Evolutionary conservation across 92 coral and sea anemone species (phyloP), one percentile per base, ranked within the genome.

Genomic region (Diadumene lineata): DNA sequence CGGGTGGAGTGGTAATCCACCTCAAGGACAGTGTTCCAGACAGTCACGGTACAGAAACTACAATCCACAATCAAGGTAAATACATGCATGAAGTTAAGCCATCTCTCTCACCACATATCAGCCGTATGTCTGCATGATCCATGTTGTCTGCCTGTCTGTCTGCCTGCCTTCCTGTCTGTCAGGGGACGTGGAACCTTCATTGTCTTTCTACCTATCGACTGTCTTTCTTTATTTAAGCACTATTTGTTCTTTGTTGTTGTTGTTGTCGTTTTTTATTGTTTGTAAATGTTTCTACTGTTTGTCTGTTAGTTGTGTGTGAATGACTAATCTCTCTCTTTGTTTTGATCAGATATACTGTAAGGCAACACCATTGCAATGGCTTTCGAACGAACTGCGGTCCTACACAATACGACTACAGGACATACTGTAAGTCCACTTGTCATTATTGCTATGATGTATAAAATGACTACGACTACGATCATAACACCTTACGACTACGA

Each of bases 31-130:
- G 4, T 94, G 98, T 61, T 79, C 73, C 24, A 68, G 81, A 10
- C 96, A 94, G 65, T 86, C 84, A 29, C 89, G 97, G 24, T 78
- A 76, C 72, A 86, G 98, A 67, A 84, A 79, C 79, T 94, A 79
- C 87, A 79, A 84, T 48, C 78, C 84, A 55, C 76, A 79, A 50
- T 80, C 50, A 51, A 79, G 83, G 57, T 94, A 92, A 72, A n/a
- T n/a, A n/a, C n/a, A n/a, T n/a, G n/a, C n/a, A n/a, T n/a, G n/a
- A n/a, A n/a, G n/a, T n/a, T n/a, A n/a, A n/a, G n/a, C n/a, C n/a
- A n/a, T n/a, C n/a, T 10, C 18, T 26, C 1, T 31, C 23, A 7
- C 15, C n/a, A 4, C 48, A 17, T 3, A 19, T 11, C 50, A 29
- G 24, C 32, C 18, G 24, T 32, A 10, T 33, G 9, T 8, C 21